Evolutionary conservation across 1,140 invertebrate species (phyloP).

Genomic region (Sarcophaga peregrina): DNA sequence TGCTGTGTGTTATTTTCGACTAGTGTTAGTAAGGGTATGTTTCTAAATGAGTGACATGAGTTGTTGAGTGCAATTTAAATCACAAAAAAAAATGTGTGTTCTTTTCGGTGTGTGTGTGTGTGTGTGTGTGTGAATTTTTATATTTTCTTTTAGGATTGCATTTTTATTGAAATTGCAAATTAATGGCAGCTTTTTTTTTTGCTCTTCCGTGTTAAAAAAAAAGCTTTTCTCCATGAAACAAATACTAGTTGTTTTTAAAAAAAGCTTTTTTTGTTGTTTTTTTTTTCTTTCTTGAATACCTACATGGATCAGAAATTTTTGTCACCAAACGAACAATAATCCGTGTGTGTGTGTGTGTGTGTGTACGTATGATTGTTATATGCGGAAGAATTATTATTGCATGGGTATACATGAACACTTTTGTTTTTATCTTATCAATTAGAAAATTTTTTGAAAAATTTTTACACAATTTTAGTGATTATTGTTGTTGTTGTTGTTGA

Average conservation of each 20-base stretch:
- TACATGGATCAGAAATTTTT: background rate
- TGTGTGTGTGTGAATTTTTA: background rate
- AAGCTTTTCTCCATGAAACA: background rate
- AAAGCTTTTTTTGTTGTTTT: no score
- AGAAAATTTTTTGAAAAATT: background rate
- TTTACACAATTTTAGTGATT: background rate
- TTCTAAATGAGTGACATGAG: no score
- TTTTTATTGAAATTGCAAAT: slow-evolving; percentile 22
- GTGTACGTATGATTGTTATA: background rate
- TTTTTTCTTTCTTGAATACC: background rate
- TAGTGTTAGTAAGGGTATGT: background rate
- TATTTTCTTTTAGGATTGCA: slow-evolving; percentile 24
- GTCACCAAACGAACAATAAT: background rate
- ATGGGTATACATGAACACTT: background rate
- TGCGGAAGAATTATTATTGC: background rate
- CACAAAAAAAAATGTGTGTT: no score
- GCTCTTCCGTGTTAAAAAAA: slow-evolving; percentile 13
- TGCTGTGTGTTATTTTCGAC: background rate
- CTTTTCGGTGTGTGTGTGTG: background rate
- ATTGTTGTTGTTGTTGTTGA: no score
- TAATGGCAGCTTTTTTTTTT: slow-evolving; percentile 14
- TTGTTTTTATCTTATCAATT: background rate
- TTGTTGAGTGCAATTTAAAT: slow-evolving; percentile 10
- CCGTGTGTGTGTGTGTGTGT: background rate
- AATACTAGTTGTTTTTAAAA: background rate